Evolutionary conservation across 1,140 invertebrate species (phyloP).

Genomic region (Gonatopus flavifemur): DNA sequence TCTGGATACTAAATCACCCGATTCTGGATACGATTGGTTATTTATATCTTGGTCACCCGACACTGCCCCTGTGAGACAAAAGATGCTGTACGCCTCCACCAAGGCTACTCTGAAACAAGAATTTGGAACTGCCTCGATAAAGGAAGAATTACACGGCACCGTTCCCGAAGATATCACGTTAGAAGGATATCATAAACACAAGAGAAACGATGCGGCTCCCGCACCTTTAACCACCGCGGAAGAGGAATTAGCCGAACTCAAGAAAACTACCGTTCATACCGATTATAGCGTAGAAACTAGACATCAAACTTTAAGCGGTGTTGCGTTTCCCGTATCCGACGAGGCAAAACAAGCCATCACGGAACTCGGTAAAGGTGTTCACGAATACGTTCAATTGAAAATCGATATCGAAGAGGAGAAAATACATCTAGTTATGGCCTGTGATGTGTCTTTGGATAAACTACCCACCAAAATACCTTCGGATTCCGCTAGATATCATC

Average conservation of each 20-base stretch:
- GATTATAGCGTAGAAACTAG: conserved; percentile 82
- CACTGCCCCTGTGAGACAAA: conserved; percentile 83
- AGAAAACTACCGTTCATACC: conserved; percentile 73
- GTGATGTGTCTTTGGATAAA: conserved; percentile 62
- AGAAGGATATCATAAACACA: conserved; percentile 79
- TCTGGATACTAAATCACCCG: conserved; percentile 57
- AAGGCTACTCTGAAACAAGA: conserved; percentile 97
- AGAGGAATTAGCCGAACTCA: conserved; percentile 83
- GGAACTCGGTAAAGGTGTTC: conserved; percentile 65
- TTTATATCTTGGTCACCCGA: conserved; percentile 95
- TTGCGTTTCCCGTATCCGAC: conserved; percentile 89
- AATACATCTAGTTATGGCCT: conserved; percentile 72
- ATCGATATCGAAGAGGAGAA: conserved; percentile 78
- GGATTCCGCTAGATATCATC: conserved; percentile 87
- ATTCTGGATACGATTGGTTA: conserved; percentile 88
- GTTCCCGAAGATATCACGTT: conserved; percentile 78
- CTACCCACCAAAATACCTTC: conserved; percentile 77
- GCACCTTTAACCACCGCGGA: conserved; percentile 87
- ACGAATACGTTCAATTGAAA: conserved; percentile 77
- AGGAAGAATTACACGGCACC: conserved; percentile 90
- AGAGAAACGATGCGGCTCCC: conserved; percentile 75
- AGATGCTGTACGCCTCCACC: conserved; percentile 99
- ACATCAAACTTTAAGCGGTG: conserved; percentile 88
- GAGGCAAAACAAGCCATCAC: conserved; percentile 75
- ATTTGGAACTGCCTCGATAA: conserved; percentile 89